Base-by-base conservation (phyloP, 2,888 invertebrate genomes). In the Oscheius sp. region DNA sequence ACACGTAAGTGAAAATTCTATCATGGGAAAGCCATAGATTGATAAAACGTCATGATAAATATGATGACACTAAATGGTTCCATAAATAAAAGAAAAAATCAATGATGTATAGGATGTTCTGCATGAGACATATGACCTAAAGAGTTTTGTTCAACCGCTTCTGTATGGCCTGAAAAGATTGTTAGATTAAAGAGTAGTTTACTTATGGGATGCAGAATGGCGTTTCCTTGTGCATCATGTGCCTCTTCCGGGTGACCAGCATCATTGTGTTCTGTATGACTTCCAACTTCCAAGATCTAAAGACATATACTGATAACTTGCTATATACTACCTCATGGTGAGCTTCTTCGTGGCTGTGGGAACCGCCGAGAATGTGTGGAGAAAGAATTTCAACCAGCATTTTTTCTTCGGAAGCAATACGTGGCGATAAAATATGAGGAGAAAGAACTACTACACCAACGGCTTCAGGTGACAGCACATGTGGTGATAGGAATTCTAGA, bases 341-440 rank as follows among this genome's bases (percentile, higher is more conserved):
- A 32, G 73, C 74, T 56, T 80, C 80, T 59, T 80, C 80, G 62
- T 80, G 61, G 54, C 75, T 76, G 41, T 80, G 80, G 26, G 77
- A 77, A 28, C 80, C 80, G 2, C 80, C 80, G 12, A 80, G 75
- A 47, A 80, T 78, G 41, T 80, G 80, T 14, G 80, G 80, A n/a
- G 80, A 80, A 5, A 80, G 45, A 17, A 80, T 70, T 72, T 80
- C 80, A 14, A 82, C 75, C 6, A 79, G 62, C 56, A 78, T 72
- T 33, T 75, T 77, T 54, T 79, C 80, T 38, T 77, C 76, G 66
- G 79, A 80, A 3, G 73, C 71, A 44, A 80, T 67, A 57, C 80
- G 71, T 0, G 82, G 81, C n/a, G 81, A 80, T 28, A 83, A 54
- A 45, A 83, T 81, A 54, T 76, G 80, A 8, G 83, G 83, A 54